Conservation (phyloP, 2,888 invertebrate species). For the Metalampra italica region DNA sequence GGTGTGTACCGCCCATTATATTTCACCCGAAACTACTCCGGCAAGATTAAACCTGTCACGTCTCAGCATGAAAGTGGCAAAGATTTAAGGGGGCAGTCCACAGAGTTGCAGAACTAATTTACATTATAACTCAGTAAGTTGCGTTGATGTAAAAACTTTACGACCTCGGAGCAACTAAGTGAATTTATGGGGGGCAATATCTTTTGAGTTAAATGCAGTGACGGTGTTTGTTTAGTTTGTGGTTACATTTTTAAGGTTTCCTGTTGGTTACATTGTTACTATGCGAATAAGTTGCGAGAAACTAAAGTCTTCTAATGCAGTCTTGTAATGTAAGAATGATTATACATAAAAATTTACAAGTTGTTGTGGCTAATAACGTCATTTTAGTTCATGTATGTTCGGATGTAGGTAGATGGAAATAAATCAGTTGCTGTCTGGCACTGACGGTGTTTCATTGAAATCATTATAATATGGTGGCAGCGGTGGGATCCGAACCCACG, state of each 20-base stretch:
- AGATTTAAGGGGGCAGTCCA: constrained; percentile 40
- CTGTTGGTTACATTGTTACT: no score
- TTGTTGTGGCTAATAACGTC: no score
- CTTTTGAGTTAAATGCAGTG: constrained; percentile 45
- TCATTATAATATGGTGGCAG: constrained; percentile 83
- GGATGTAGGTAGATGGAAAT: no score
- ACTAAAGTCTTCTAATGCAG: no score
- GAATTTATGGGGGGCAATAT: constrained; percentile 58
- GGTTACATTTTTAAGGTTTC: not conserved
- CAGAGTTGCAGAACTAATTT: constrained; percentile 57
- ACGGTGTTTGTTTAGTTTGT: constrained; percentile 17
- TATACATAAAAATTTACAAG: no score
- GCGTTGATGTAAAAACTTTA: constrained; percentile 59
- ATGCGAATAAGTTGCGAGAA: no score
- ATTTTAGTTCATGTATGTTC: no score
- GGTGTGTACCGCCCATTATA: not conserved
- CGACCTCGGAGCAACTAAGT: constrained; percentile 42
- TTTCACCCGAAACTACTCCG: constrained; percentile 4
- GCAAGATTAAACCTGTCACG: constrained; percentile 37
- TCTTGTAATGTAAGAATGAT: no score
- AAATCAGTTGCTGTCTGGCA: no score
- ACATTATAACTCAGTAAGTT: constrained; percentile 57
- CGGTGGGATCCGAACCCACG: constrained; percentile 94
- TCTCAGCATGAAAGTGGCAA: constrained; percentile 25
- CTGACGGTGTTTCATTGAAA: no score